Conservation (phyloP, 1,140 invertebrate genomes). For the Drosophila cardini region DNA sequence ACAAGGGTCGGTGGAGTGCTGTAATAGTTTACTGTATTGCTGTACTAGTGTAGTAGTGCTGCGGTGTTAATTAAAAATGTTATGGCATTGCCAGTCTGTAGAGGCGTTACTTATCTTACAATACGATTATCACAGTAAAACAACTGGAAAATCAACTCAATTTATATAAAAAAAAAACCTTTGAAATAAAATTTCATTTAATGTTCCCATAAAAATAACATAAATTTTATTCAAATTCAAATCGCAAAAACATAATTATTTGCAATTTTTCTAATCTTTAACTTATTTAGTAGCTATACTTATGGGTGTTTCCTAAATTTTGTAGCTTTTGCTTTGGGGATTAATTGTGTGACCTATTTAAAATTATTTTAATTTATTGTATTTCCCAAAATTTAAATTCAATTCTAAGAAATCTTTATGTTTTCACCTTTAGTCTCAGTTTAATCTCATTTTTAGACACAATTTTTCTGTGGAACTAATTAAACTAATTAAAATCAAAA, state of each 20-base stretch:
- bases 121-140: slow-evolving; percentile 4
- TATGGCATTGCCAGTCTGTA: slow-evolving; percentile 13
- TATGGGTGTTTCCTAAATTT: no score
- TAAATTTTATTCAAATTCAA: background rate
- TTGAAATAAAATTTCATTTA: background rate
- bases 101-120: slow-evolving; percentile 16
- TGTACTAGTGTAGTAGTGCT: no score
- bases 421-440: no score
- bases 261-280: background rate
- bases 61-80: slow-evolving; percentile 46
- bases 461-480: no score
- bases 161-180: background rate
- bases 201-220: slow-evolving; percentile 3
- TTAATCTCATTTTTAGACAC: no score
- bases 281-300: no score
- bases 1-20: background rate
- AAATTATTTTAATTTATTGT: no score
- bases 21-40: background rate
- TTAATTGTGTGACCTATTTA: no score
- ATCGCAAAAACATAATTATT: background rate
- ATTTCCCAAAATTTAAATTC: no score
- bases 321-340: no score
- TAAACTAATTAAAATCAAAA: no score
- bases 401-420: no score
- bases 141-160: slow-evolving; percentile 21